Percentiles rank a stretch among this genome's conserved stretches.
These are phyloP conservation scores for Caenorhabditis wallacei DNA, from an alignment of 2,888 invertebrate genomes.

Conservation along the genomic window DNA sequence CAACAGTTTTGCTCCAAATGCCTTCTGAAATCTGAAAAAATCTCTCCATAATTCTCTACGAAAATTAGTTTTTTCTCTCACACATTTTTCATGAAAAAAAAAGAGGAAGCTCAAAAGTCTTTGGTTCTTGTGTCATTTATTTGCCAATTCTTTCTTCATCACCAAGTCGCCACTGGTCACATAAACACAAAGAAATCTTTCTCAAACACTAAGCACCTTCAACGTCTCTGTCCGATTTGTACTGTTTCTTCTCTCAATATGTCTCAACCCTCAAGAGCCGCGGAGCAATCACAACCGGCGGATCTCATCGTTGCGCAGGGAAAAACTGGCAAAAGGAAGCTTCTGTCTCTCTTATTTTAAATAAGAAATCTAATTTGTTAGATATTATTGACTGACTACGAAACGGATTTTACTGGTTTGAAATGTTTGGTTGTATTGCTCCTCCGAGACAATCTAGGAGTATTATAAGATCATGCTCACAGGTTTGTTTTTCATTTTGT, in stretches of 20 bases:
- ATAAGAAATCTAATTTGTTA: constrained; percentile 26
- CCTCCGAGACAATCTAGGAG: constrained; percentile 58
- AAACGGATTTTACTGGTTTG: constrained; percentile 5
- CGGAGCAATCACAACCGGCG: constrained; percentile 39
- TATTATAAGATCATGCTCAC: constrained; percentile 57
- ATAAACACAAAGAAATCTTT: constrained; percentile 50
- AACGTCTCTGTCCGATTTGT: constrained; percentile 38
- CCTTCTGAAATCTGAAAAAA: too few relatives aligned
- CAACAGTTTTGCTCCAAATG: too few relatives aligned
- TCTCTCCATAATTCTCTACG: too few relatives aligned
- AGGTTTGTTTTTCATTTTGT: constrained; percentile 17
- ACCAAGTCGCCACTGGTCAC: constrained; percentile 52
- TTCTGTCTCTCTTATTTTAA: constrained; percentile 14
- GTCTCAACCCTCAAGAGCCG: constrained; percentile 56
- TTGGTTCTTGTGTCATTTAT: constrained; percentile 23
- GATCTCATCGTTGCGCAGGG: constrained; percentile 6
- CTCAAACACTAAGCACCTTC: constrained; percentile 38
- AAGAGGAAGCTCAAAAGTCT: constrained; percentile 3
- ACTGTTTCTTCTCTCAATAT: constrained; percentile 44
- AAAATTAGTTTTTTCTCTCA: not conserved
- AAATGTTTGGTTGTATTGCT: constrained; percentile 64
- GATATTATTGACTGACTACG: constrained; percentile 14
- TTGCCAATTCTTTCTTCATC: constrained; percentile 34
- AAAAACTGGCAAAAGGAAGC: constrained; percentile 15
- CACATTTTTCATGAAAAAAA: not conserved